phyloP scores from a whole-genome alignment of 30 jellyfish, hydroid and myxozoan genomes.

The Catostylus mosaicus region DNA sequence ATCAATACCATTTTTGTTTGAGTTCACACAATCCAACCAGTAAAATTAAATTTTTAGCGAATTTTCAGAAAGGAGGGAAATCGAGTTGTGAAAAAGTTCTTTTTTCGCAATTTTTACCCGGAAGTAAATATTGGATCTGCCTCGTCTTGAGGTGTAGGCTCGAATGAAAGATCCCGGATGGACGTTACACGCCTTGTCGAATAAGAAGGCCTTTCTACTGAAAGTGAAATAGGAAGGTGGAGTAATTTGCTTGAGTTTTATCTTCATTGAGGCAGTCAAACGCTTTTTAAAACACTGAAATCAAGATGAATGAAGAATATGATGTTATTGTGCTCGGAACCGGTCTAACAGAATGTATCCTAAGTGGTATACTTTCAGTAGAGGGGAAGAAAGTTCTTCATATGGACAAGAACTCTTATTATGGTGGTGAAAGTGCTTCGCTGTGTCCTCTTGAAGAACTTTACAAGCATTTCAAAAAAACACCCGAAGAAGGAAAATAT shows the following conservation, averaged over 20 bases:
- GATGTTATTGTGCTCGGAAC: constrained; percentile 98
- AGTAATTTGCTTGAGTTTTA: neutral
- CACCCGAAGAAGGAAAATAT: constrained; percentile 72
- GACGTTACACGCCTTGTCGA: constrained; percentile 67
- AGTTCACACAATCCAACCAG: no score
- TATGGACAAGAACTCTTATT: constrained; percentile 97
- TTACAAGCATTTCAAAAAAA: constrained; percentile 78
- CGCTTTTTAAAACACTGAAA: neutral
- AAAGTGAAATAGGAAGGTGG: neutral
- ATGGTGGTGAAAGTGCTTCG: constrained; percentile 99
- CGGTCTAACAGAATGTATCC: constrained; percentile 97
- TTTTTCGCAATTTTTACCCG: neutral
- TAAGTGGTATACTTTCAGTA: constrained; percentile 97
- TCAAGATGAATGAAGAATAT: constrained; percentile 96
- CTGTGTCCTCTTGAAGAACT: constrained; percentile 91
- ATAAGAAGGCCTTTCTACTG: neutral
- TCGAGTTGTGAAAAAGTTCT: no score
- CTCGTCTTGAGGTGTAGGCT: constrained; percentile 36
- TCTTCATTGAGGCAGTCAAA: neutral
- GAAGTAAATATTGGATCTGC: constrained; percentile 31
- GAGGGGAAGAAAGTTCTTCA: constrained; percentile 97
- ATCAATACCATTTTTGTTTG: no score
- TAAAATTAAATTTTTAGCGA: no score
- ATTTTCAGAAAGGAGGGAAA: no score
- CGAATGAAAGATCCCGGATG: constrained; percentile 63